Conservation (phyloP, 2,113 vertebrate genomes). For the Rhabdornis inornatus region DNA sequence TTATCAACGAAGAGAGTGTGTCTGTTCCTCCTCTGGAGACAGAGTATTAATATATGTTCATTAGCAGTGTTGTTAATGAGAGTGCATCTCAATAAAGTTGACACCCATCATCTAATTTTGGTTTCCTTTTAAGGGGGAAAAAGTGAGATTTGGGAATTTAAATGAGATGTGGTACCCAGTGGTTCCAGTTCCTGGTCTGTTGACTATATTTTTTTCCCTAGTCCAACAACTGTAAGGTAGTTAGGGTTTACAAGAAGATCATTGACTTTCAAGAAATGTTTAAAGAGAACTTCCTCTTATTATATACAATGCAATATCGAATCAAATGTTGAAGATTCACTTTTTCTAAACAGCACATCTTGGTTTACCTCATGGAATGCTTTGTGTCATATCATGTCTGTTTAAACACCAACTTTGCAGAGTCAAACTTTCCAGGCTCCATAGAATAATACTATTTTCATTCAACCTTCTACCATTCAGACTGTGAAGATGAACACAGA, state of each 20-base stretch:
- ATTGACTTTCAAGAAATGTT: neutral
- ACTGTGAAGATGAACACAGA: neutral
- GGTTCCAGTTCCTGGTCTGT: neutral
- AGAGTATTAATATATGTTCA: neutral
- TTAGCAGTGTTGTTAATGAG: neutral
- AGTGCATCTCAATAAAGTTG: neutral
- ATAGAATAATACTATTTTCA: neutral
- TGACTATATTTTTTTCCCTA: neutral
- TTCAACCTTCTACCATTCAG: neutral
- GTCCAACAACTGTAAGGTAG: neutral
- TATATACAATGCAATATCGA: neutral
- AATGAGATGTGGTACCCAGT: neutral
- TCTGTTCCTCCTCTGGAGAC: neutral
- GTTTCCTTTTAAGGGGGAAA: neutral
- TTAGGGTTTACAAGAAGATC: neutral
- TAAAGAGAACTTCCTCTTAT: neutral
- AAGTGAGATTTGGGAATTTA: neutral
- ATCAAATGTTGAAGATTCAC: neutral
- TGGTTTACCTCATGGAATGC: neutral
- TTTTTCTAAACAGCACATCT: neutral
- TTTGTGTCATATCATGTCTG: neutral
- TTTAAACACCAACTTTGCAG: neutral
- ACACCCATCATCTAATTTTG: neutral
- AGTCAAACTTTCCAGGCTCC: neutral
- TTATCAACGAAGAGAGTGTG: neutral